These are phyloP conservation scores for Musca vetustissima DNA, from an alignment of 1,140 invertebrate genomes.

Conservation along the genomic window DNA sequence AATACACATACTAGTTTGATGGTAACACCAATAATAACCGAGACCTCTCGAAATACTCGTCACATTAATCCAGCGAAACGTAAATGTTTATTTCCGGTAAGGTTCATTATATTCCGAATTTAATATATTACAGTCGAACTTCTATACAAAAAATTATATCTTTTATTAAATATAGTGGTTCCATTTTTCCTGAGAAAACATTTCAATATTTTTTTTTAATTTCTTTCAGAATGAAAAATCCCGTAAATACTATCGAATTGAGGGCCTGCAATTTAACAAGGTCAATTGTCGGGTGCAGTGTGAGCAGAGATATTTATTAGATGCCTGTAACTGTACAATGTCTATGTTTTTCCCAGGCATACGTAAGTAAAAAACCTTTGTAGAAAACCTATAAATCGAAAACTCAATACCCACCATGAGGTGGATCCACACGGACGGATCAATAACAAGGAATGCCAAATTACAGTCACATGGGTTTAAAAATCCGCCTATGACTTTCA, in stretches of 20 bases:
- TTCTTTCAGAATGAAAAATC: slow-evolving; percentile 34
- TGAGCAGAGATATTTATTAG: slow-evolving; percentile 34
- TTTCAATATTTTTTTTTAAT: too few relatives aligned
- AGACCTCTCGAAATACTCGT: slow-evolving; percentile 32
- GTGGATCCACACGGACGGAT: too few relatives aligned
- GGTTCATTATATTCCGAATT: not conserved
- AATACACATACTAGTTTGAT: slow-evolving; percentile 43
- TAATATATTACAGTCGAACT: too few relatives aligned
- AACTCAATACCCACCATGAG: too few relatives aligned
- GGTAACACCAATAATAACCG: slow-evolving; percentile 34
- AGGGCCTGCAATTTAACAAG: slow-evolving; percentile 32
- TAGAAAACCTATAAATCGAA: too few relatives aligned
- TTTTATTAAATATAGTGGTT: too few relatives aligned
- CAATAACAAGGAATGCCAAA: too few relatives aligned
- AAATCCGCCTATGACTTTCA: too few relatives aligned
- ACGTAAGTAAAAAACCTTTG: too few relatives aligned
- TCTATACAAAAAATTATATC: too few relatives aligned
- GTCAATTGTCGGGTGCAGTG: slow-evolving; percentile 39
- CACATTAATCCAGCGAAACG: not conserved
- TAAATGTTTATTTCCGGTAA: not conserved
- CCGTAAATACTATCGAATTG: not conserved
- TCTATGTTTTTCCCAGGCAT: slow-evolving; percentile 31
- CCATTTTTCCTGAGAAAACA: too few relatives aligned
- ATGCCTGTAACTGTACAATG: slow-evolving; percentile 38
- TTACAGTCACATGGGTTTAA: too few relatives aligned